A percentile compares a stretch with the other conserved stretches of the same genome.
These are phyloP conservation scores for Isoperla grammatica DNA, from an alignment of 2,888 invertebrate genomes.

Conservation along the genomic window DNA sequence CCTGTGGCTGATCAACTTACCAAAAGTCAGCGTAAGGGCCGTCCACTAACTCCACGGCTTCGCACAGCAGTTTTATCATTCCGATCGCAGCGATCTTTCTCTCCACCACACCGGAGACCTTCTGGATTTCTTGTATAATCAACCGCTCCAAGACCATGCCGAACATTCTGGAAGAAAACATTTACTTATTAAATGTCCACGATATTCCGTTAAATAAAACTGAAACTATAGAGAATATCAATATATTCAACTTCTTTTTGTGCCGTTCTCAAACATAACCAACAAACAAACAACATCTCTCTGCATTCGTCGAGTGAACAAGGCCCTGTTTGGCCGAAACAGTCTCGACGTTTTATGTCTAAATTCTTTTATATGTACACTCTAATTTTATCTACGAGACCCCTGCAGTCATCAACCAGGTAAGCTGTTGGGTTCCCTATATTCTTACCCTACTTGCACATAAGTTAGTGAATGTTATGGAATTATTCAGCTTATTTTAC, in stretches of 20 bases:
- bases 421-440: too few species aligned
- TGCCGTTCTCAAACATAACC: not conserved
- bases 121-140: slow-evolving; percentile 78
- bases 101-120: slow-evolving; percentile 75
- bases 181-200: too few species aligned
- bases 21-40: slow-evolving; percentile 56
- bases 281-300: too few species aligned
- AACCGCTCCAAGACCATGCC: slow-evolving; percentile 92
- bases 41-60: slow-evolving; percentile 61
- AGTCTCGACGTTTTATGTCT: too few species aligned
- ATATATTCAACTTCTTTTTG: slow-evolving; percentile 1
- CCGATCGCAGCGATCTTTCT: slow-evolving; percentile 90
- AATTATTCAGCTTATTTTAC: too few species aligned
- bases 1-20: slow-evolving; percentile 49
- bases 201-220: slow-evolving; percentile 19
- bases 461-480: not conserved
- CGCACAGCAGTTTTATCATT: slow-evolving; percentile 76
- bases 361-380: too few species aligned
- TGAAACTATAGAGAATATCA: slow-evolving; percentile 15
- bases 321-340: too few species aligned
- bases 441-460: too few species aligned
- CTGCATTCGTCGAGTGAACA: too few species aligned
- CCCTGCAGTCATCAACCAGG: too few species aligned
- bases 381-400: too few species aligned
- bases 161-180: slow-evolving; percentile 71